A percentile compares a stretch with the other conserved stretches of the same genome.
Conservation (phyloP, 2,797 vertebrate genomes). For the Diceros bicornis region DNA sequence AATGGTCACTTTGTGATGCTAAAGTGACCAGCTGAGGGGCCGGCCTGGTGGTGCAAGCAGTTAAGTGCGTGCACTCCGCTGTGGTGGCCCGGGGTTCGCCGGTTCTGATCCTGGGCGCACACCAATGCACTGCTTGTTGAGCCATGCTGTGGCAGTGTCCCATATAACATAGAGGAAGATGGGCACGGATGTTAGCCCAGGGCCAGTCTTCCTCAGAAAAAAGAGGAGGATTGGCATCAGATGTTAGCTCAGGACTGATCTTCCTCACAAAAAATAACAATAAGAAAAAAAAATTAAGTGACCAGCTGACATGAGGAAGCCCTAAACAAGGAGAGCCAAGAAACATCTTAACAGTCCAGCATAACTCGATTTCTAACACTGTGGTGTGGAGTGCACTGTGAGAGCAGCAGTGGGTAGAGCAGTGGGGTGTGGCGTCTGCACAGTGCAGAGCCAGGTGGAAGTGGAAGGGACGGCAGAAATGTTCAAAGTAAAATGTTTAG, state of each 20-base stretch:
- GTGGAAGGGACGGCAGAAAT: not conserved
- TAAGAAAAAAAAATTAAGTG: not conserved
- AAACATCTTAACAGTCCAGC: not conserved
- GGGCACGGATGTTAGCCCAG: no score
- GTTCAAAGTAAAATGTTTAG: not conserved
- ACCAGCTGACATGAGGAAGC: not conserved
- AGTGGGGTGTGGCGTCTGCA: not conserved
- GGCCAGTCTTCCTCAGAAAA: no score
- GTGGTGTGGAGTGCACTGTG: not conserved
- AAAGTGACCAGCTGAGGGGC: not conserved
- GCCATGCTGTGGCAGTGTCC: no score
- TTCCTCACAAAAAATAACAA: no score
- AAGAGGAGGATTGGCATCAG: no score
- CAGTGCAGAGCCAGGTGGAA: not conserved
- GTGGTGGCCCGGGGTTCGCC: no score
- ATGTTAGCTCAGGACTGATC: no score
- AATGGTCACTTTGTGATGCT: slow-evolving; percentile 35
- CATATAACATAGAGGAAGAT: no score
- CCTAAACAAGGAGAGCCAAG: not conserved
- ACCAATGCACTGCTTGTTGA: no score
- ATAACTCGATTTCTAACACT: not conserved
- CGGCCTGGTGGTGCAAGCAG: no score
- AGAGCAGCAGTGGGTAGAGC: not conserved
- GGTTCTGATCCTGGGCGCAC: no score
- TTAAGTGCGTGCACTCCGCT: no score